A percentile compares a stretch with the other conserved stretches of the same genome.
Evolutionary conservation across 2,888 invertebrate species (phyloP).

Genomic region (Tenthredo scrophulariae): DNA sequence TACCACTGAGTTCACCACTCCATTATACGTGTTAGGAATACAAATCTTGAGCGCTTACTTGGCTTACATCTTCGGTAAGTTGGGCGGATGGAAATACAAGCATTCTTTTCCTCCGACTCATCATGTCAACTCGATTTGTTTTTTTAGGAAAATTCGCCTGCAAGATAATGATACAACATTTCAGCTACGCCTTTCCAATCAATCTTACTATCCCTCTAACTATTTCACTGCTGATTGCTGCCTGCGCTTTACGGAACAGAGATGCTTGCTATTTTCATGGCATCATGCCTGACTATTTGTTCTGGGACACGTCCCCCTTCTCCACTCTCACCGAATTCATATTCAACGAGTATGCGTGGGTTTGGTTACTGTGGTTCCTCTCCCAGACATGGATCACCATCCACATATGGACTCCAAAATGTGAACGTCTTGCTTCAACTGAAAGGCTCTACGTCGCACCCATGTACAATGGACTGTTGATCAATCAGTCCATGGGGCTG

Average conservation of each 20-base stretch:
- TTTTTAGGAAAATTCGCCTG: conserved; percentile 88
- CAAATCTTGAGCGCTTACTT: conserved; percentile 85
- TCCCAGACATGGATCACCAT: conserved; percentile 93
- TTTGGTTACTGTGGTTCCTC: conserved; percentile 89
- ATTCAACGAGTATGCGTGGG: conserved; percentile 84
- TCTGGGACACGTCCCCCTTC: conserved; percentile 78
- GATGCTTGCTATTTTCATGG: conserved; percentile 85
- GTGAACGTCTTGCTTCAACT: conserved; percentile 90
- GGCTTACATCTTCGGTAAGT: conserved; percentile 81
- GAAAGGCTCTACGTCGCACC: conserved; percentile 92
- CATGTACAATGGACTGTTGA: conserved; percentile 89
- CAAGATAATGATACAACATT: conserved; percentile 93
- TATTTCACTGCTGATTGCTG: conserved; percentile 84
- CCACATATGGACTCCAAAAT: conserved; percentile 92
- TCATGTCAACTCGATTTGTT: conserved; percentile 53
- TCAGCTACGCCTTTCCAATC: conserved; percentile 92
- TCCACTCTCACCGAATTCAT: conserved; percentile 81
- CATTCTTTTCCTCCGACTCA: not conserved
- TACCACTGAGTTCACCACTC: conserved; percentile 75
- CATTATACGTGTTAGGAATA: conserved; percentile 83
- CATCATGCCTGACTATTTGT: conserved; percentile 79
- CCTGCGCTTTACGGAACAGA: conserved; percentile 84
- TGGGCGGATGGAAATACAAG: not conserved
- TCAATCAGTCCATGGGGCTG: conserved; percentile 91
- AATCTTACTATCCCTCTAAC: conserved; percentile 88